Evolutionary conservation across 2,888 invertebrate species (phyloP), one percentile per base, ranked within the genome.

Genomic region (Phasia obesa): DNA sequence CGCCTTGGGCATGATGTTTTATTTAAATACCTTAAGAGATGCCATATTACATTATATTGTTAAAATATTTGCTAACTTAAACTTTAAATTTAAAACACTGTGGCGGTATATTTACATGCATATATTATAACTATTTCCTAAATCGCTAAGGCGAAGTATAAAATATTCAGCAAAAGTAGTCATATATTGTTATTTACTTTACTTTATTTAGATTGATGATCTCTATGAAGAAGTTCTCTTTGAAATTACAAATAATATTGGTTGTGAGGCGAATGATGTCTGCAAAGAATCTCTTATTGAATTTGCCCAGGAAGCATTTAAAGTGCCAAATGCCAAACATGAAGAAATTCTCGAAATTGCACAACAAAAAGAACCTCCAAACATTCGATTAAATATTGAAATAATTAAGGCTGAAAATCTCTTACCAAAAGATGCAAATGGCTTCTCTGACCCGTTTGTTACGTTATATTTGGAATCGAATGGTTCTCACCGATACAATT

Each of bases 391-490:
- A 53, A 97, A 97, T 89, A 95, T 97, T 11, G 96, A 97, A 92
- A 94, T 97, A 5, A 94, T 97, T 69, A 97, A 97, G 92, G 97
- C 96, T 1, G 97, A 96, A 92, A 96, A 97, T 87, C 91, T 97
- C 53, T 93, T 94, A 82, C 94, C 97, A 21, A 97, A 97, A 91
- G 97, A 97, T 90, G 94, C 97, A 0, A 97, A 96, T 89, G 97
- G 99, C n/a, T 93, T 97, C 85, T 98, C 98, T 87, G 99, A 99
- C 92, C 99, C 99, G 0, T 99, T 98, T 91, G 98, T 99, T 76
- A 98, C 98, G 85, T 93, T 99, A 88, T 97, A 95, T 90, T 92
- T 97, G 85, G 94, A 95, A 89, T 96, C 96, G 1, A 94, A 95
- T 82, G 93, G 95, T 2, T 93, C 95, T 2, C 95, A 95, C 87